Percentiles rank a stretch among this genome's conserved stretches.
These are phyloP conservation scores for Scaptomyza tumidula DNA, from an alignment of 2,888 invertebrate genomes.

Conservation along the genomic window DNA sequence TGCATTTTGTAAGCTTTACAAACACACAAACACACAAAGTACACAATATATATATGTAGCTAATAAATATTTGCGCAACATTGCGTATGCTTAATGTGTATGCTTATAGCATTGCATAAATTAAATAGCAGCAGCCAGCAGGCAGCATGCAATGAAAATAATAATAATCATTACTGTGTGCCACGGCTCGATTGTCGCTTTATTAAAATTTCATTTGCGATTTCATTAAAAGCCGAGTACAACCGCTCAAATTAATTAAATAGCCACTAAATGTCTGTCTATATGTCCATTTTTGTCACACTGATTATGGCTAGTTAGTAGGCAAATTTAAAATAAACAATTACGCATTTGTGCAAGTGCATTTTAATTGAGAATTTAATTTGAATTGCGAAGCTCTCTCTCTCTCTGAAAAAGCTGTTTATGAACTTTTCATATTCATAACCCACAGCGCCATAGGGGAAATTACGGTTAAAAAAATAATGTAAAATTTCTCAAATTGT, in stretches of 20 bases:
- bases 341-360: constrained; percentile 38
- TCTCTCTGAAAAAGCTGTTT: constrained; percentile 15
- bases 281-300: constrained; percentile 23
- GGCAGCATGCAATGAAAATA: not conserved
- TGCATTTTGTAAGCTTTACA: constrained; percentile 26
- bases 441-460: constrained; percentile 52
- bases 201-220: constrained; percentile 54
- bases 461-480: constrained; percentile 58
- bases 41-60: constrained; percentile 28
- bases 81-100: constrained; percentile 62
- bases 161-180: constrained; percentile 1
- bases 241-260: constrained; percentile 66
- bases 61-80: constrained; percentile 74
- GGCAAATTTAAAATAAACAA: constrained; percentile 57
- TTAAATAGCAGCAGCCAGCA: constrained; percentile 43
- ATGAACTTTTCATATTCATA: constrained; percentile 53
- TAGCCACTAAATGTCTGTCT: constrained; percentile 57
- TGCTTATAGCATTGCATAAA: constrained; percentile 60
- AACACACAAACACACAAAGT: not conserved
- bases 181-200: constrained; percentile 13
- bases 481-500: constrained; percentile 42
- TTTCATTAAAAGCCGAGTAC: constrained; percentile 63
- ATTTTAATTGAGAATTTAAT: constrained; percentile 57
- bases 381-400: constrained; percentile 2
- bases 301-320: constrained; percentile 65